A percentile compares a stretch with the other conserved stretches of the same genome.
These are phyloP conservation scores for Lepus townsendii DNA, from an alignment of 2,797 vertebrate species.

Conservation along the genomic window DNA sequence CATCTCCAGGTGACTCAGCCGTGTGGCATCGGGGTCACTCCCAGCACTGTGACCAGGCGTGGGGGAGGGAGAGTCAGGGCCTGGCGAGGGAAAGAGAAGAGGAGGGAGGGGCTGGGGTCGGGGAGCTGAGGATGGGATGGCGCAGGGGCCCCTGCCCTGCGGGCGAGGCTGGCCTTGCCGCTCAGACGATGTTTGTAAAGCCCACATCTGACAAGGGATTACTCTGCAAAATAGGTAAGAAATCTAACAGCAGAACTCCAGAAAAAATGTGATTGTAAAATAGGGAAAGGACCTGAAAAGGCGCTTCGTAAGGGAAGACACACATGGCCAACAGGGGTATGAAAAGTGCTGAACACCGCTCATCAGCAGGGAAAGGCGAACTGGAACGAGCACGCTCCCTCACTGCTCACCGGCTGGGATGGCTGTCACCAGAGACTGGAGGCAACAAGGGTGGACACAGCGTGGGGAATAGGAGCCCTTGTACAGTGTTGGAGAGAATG, in stretches of 20 bases:
- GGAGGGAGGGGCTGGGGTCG: neutral
- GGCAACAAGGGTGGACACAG: neutral
- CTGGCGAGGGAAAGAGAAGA: neutral
- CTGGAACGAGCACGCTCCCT: too few species aligned
- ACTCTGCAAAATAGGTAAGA: too few species aligned
- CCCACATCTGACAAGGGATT: too few species aligned
- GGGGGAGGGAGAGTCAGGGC: neutral
- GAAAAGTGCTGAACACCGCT: too few species aligned
- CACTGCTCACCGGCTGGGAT: neutral
- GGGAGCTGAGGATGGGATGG: neutral
- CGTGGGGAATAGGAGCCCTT: neutral
- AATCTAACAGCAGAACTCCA: too few species aligned
- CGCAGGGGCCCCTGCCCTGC: too few species aligned
- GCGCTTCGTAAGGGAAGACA: too few species aligned
- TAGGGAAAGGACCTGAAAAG: too few species aligned
- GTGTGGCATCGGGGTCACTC: neutral
- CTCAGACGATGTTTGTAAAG: too few species aligned
- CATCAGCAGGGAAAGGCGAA: too few species aligned
- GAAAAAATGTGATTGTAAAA: too few species aligned
- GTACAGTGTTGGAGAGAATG: neutral
- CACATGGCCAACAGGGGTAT: too few species aligned
- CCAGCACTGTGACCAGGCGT: neutral
- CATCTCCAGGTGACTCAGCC: slow-evolving; percentile 56
- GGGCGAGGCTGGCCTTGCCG: neutral
- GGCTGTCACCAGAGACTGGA: neutral